Evolutionary conservation across 2,888 invertebrate genomes (phyloP).

Genomic region (Spisula solida): DNA sequence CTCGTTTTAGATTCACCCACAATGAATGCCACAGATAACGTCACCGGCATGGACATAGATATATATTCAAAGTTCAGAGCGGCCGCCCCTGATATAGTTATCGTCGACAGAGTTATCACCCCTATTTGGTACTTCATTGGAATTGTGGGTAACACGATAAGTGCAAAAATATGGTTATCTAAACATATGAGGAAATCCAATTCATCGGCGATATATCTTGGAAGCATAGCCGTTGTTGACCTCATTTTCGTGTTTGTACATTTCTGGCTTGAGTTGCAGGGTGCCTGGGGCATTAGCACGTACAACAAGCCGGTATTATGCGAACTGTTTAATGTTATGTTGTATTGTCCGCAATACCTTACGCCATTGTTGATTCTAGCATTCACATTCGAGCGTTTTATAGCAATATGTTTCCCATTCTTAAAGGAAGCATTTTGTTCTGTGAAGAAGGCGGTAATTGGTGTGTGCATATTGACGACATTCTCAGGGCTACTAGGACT

Average conservation of each 20-base stretch:
- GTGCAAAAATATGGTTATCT: slow-evolving; percentile 86
- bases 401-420: slow-evolving; percentile 85
- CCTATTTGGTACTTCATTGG: slow-evolving; percentile 86
- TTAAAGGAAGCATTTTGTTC: slow-evolving; percentile 84
- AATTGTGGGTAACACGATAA: slow-evolving; percentile 84
- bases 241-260: slow-evolving; percentile 83
- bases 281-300: slow-evolving; percentile 84
- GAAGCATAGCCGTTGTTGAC: slow-evolving; percentile 85
- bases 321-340: slow-evolving; percentile 83
- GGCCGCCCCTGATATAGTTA: slow-evolving; percentile 77
- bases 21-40: slow-evolving; percentile 7
- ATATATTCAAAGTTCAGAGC: slow-evolving; percentile 59
- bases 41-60: not conserved
- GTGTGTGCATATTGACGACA: slow-evolving; percentile 75
- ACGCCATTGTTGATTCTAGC: slow-evolving; percentile 86
- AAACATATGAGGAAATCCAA: slow-evolving; percentile 84
- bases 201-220: slow-evolving; percentile 87
- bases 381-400: slow-evolving; percentile 86
- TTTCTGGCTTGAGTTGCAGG: slow-evolving; percentile 83
- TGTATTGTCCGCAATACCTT: slow-evolving; percentile 83
- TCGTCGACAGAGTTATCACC: slow-evolving; percentile 84
- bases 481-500: slow-evolving; percentile 76
- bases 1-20: not conserved
- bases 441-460: slow-evolving; percentile 80
- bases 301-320: slow-evolving; percentile 80